phyloP scores from a whole-genome alignment of 2,888 invertebrate species.

The Tinea semifulvella region DNA sequence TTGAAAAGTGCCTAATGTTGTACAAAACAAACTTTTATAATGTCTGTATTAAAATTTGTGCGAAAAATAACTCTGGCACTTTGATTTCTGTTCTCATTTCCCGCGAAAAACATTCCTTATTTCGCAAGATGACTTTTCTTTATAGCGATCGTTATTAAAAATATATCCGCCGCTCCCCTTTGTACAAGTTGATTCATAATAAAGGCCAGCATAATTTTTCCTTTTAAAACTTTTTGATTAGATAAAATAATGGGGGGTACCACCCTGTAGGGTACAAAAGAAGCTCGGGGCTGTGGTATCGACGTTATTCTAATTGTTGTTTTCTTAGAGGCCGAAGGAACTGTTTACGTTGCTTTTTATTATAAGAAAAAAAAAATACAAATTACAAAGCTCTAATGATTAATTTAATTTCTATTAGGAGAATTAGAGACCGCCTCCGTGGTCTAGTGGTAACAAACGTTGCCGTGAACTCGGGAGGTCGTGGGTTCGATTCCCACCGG shows the following conservation, averaged over 20 bases:
- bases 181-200: conserved; percentile 64
- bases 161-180: conserved; percentile 59
- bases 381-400: background rate
- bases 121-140: conserved; percentile 41
- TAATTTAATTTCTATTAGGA: no score
- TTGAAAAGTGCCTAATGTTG: no score
- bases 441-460: no score
- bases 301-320: conserved; percentile 62
- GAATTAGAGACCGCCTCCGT: no score
- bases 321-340: conserved; percentile 31
- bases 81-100: conserved; percentile 27
- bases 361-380: conserved; percentile 27
- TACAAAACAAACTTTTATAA: conserved; percentile 4
- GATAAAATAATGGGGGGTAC: conserved; percentile 65
- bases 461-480: no score
- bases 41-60: conserved; percentile 6
- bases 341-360: conserved; percentile 55
- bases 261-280: conserved; percentile 29
- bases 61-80: conserved; percentile 7
- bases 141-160: conserved; percentile 59
- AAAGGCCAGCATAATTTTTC: conserved; percentile 67
- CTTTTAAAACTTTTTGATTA: conserved; percentile 70
- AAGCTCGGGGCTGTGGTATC: conserved; percentile 57
- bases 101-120: conserved; percentile 31
- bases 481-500: no score